A percentile compares a stretch with the other conserved stretches of the same genome.
Conservation (phyloP, 2,113 vertebrate genomes). For the Hystrix cristata region DNA sequence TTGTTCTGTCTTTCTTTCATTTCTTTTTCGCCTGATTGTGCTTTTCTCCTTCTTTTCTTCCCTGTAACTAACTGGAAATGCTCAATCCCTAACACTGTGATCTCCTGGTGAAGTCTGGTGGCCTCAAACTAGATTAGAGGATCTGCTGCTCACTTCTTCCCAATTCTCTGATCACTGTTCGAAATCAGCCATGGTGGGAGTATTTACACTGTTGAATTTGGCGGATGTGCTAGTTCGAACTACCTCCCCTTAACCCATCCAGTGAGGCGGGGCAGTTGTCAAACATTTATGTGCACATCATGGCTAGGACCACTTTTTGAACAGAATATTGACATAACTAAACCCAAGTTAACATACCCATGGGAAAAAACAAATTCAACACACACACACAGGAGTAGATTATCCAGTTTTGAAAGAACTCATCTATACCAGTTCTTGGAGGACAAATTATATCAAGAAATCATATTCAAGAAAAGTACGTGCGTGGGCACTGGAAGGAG, state of each 20-base stretch:
- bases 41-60: neutral
- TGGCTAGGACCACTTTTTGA: neutral
- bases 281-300: neutral
- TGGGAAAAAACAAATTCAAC: neutral
- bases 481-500: accelerated
- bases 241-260: neutral
- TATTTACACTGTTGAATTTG: neutral
- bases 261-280: neutral
- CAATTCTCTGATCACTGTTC: neutral
- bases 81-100: neutral
- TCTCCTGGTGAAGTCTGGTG: accelerated
- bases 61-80: neutral
- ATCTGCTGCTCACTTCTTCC: neutral
- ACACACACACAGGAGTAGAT: neutral
- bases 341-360: neutral
- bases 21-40: neutral
- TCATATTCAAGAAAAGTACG: neutral
- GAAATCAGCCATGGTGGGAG: neutral
- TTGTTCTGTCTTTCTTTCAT: neutral
- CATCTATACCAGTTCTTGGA: neutral
- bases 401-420: neutral
- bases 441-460: neutral
- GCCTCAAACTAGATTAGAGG: neutral
- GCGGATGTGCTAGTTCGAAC: neutral
- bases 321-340: neutral